Evolutionary conservation across 2,888 invertebrate species (phyloP), one percentile per base, ranked within the genome.

Genomic region (Polylopha cassiicola): DNA sequence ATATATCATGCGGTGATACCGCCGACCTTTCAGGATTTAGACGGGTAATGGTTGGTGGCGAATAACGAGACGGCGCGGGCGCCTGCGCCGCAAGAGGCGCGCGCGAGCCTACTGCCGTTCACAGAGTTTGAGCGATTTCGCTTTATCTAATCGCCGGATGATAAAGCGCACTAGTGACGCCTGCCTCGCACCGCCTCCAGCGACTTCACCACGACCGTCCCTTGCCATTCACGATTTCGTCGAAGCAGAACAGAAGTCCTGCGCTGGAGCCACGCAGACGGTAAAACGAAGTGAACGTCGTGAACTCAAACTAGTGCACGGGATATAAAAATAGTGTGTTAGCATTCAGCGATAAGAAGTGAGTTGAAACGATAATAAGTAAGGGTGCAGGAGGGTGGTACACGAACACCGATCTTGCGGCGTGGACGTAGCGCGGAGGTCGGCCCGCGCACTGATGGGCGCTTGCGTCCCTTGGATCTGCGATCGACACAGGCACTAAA

Each of bases 101-200:
- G 56, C 65, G 56, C 51, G 51, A 47, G 59, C 61, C 69, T 67
- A 70, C 77, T 70, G 73, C 65, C 59, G 55, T 53, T 41, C 51
- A 53, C 48, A 43, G 49, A 57, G 47, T 61, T 54, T 54, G 50
- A 59, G 59, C 69, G 61, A 62, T 62, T 65, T 62, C 55, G 65
- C 74, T 73, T 73, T 78, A 79, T 79, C 78, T 78, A 78, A 78
- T 78, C 78, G 72, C 56, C 44, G 59, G 63, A 61, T 56, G 77
- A 78, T 77, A 77, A 70, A 62, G 59, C 53, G 52, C 49, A 49
- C 58, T 59, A 55, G 54, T 53, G 58, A 63, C 52, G 55, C 52
- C 43, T 47, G 61, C 58, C 64, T 60, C 58, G 58, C 44, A 43
- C 37, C 30, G 36, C 21, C 41, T 23, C 42, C 26, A 27, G 11